phyloP scores from a whole-genome alignment of 92 coral and sea anemone species.

The Porites lobata region DNA sequence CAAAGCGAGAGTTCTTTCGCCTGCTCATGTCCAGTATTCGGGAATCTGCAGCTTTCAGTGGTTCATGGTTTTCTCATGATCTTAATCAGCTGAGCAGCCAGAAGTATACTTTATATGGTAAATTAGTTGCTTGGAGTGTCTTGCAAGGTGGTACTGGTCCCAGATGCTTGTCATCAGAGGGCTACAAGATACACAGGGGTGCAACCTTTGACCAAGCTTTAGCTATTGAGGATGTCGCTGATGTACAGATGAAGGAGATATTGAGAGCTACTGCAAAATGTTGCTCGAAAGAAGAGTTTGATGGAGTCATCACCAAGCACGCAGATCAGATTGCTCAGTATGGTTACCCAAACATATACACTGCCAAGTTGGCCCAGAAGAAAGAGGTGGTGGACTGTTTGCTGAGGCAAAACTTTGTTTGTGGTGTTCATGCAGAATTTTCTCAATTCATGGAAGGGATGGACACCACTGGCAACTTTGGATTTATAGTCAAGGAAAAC shows the following conservation, averaged over 20 bases:
- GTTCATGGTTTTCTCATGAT: constrained; percentile 65
- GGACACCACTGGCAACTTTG: constrained; percentile 60
- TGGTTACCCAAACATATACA: constrained; percentile 65
- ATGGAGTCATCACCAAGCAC: background rate
- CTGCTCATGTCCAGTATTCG: constrained; percentile 59
- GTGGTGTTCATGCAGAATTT: constrained; percentile 69
- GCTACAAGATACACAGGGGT: constrained; percentile 38
- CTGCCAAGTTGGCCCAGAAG: constrained; percentile 44
- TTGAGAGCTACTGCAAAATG: constrained; percentile 12
- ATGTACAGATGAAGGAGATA: constrained; percentile 50
- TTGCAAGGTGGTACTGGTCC: constrained; percentile 62
- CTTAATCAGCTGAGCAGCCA: background rate
- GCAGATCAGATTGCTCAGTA: constrained; percentile 64
- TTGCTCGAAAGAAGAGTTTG: constrained; percentile 33
- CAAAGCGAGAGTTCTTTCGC: constrained; percentile 69
- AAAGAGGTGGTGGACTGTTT: constrained; percentile 53
- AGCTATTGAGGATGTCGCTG: constrained; percentile 56
- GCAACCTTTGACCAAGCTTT: background rate
- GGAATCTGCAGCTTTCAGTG: constrained; percentile 45
- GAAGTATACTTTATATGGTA: constrained; percentile 51
- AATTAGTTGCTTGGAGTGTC: constrained; percentile 70
- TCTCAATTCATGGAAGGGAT: constrained; percentile 69
- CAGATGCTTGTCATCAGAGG: constrained; percentile 49
- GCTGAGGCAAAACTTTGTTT: constrained; percentile 71
- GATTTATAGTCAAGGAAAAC: constrained; percentile 51